These are phyloP conservation scores for Xenentodon cancila DNA, from an alignment of 2,797 vertebrate species.

Conservation along the genomic window DNA sequence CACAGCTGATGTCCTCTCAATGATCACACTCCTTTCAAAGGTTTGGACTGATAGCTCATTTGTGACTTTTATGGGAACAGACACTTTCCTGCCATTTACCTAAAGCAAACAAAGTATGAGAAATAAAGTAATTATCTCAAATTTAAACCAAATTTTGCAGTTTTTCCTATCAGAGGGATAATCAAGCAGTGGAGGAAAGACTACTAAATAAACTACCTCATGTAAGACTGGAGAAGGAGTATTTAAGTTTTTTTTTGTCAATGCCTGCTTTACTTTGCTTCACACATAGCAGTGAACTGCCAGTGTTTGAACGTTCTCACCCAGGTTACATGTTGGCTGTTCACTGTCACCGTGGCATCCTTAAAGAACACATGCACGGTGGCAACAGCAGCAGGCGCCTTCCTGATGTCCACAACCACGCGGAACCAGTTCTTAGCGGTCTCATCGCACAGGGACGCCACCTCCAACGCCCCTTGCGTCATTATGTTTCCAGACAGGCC, in stretches of 20 bases:
- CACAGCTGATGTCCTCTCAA: slow-evolving; percentile 64
- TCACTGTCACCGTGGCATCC: slow-evolving; percentile 71
- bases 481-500: slow-evolving; percentile 56
- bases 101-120: slow-evolving; percentile 27
- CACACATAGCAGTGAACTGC: slow-evolving; percentile 82
- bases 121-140: background rate
- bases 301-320: slow-evolving; percentile 76
- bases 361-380: slow-evolving; percentile 74
- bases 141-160: background rate
- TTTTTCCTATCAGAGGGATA: background rate
- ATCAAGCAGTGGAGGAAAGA: slow-evolving; percentile 80
- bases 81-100: slow-evolving; percentile 79
- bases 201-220: slow-evolving; percentile 83
- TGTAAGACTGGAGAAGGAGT: slow-evolving; percentile 7
- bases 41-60: slow-evolving; percentile 56
- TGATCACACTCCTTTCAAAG: slow-evolving; percentile 57
- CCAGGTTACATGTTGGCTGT: slow-evolving; percentile 71
- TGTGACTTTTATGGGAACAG: slow-evolving; percentile 64
- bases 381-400: slow-evolving; percentile 6
- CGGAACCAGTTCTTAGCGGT: slow-evolving; percentile 75
- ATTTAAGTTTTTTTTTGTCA: slow-evolving; percentile 1
- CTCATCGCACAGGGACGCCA: slow-evolving; percentile 72
- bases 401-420: slow-evolving; percentile 74
- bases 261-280: slow-evolving; percentile 17
- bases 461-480: slow-evolving; percentile 70